Evolutionary conservation across 2,888 invertebrate genomes (phyloP), one percentile per base, ranked within the genome.

Genomic region (Mythimna ferrago): DNA sequence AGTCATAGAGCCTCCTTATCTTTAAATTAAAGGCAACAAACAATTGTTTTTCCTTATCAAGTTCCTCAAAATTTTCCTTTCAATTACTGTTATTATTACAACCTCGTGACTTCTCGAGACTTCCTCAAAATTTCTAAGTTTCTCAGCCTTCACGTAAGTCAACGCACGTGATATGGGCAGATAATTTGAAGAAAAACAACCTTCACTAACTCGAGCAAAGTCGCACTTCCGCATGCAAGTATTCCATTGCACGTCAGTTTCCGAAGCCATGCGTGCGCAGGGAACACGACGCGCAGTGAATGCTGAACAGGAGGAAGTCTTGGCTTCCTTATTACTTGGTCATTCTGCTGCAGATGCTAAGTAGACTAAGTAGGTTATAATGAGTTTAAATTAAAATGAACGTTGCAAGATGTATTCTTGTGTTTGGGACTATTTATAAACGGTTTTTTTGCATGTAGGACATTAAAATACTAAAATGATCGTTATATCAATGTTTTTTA

Each of bases 281-380:
- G 54, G 76, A 71, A 66, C 69, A 38, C 14, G 69, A 78, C 85
- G 69, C 67, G 83, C 81, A 82, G 73, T 86, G 89, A 81, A 88
- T 89, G 85, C 81, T 78, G 79, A 88, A 76, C 66, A 81, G 67
- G 67, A 70, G 81, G 82, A 84, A 83, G 74, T 78, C 26, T 61
- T 32, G 60, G 71, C 76, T 84, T 84, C 85, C 84, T 81, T 73
- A 78, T 67, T 82, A 71, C 71, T 67, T 71, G 48, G 54, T 51
- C 19, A 80, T 80, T 82, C 81, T 75, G 66, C 63, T 63, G 16
- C 58, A 76, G 76, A 78, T 66, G 66, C 54, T 60, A 32, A 32
- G 58, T 64, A 32, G 38, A 65, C 54, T 64, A 66, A 70, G 61
- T 68, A 63, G 60, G 21, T 68, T 14, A 56, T 48, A 26, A 56